Base-by-base conservation (phyloP, 2,888 invertebrate species). In the Agonopterix heracliana region DNA sequence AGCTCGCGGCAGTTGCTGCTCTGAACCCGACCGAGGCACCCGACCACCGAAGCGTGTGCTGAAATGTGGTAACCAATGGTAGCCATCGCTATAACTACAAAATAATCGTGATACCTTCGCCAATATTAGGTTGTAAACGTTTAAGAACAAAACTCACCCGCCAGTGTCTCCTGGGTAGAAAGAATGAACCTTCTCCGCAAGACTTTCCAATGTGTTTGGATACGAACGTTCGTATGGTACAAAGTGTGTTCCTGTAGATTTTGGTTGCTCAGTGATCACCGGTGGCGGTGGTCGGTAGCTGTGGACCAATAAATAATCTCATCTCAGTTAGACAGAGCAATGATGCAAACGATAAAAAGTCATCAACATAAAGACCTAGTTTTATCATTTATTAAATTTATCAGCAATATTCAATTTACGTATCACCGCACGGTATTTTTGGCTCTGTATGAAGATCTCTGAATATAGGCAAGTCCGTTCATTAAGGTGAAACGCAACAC, bases 131-230 rank as follows among this genome's bases (percentile, higher is more conserved):
- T 35, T 35, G 14, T 34, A 10, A 41, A 36, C 12, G 12, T 40
- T n/a, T 12, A 11, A 41, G 17, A 40, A 46, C 11, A 12, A 13
- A 17, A 48, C 59, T 63, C 61, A 87, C 78, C 86, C 80, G 61
- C 78, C 77, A 64, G 71, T 81, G 13, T 87, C 88, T 40, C 78
- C 68, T 12, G 86, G 87, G 71, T 95, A 95, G 80, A 95, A 96
- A 48, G 96, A 94, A 78, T 97, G 97, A 49, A 97, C 96, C 84
- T 96, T 96, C 78, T 97, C 97, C 4, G 97, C 96, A 48, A 97
- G 90, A 67, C 96, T 96, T 75, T 97, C 97, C 59, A 97, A 81
- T 1, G 97, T 97, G 46, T 96, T 96, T 2, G 95, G 95, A 73
- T 95, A 95, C 3, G 92, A 92, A 55, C 96, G 91, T 73, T 96